These are phyloP conservation scores for Emys orbicularis DNA, from an alignment of 2,797 vertebrate species.

Conservation along the genomic window DNA sequence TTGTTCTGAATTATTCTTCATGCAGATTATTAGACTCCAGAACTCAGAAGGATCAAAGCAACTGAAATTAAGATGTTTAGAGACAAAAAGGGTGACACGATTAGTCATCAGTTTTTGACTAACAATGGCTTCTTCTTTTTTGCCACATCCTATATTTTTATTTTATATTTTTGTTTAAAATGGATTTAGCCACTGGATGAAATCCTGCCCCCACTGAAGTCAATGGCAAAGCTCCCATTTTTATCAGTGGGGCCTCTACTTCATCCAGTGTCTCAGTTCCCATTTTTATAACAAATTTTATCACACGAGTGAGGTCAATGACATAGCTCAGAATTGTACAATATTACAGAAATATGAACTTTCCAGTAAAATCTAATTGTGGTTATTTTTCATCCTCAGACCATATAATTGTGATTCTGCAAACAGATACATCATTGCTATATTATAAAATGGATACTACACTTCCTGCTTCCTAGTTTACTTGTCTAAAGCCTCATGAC, in stretches of 20 bases:
- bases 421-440: background rate
- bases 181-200: background rate
- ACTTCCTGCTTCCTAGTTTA: background rate
- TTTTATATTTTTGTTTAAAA: background rate
- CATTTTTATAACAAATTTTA: constrained; percentile 17
- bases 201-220: background rate
- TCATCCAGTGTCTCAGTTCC: background rate
- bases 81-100: background rate
- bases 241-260: background rate
- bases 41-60: background rate
- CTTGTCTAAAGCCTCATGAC: background rate
- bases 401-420: background rate
- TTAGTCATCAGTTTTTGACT: background rate
- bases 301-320: background rate
- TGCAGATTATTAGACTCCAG: background rate
- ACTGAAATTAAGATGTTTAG: background rate
- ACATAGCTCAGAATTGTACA: constrained; percentile 6
- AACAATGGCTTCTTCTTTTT: background rate
- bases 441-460: background rate
- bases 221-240: background rate
- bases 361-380: constrained; percentile 8
- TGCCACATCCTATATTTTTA: background rate
- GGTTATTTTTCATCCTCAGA: constrained; percentile 32
- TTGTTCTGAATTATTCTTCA: background rate
- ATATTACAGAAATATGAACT: background rate